phyloP scores from a whole-genome alignment of 2,797 vertebrate genomes.

The Limnodromus scolopaceus region DNA sequence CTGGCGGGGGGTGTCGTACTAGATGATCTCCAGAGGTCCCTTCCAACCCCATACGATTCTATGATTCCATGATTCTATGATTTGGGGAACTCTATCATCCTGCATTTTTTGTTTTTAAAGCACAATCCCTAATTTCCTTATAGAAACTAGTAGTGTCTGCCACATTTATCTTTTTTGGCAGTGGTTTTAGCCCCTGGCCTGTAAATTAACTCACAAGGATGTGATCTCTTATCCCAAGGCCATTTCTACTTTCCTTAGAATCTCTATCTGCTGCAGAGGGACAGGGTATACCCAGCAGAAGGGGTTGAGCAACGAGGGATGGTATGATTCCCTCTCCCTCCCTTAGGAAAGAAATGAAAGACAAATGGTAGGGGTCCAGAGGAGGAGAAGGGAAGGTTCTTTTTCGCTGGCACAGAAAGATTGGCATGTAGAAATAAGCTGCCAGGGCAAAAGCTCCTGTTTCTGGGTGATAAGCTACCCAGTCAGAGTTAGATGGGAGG shows the following conservation, averaged over 20 bases:
- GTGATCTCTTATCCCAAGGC: neutral
- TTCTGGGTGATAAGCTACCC: slow-evolving; percentile 75
- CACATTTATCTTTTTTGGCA: neutral
- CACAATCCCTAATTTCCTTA: neutral
- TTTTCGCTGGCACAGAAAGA: slow-evolving; percentile 31
- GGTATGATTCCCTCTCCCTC: neutral
- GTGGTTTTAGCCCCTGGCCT: neutral
- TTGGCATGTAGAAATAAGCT: slow-evolving; percentile 48
- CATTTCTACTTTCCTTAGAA: neutral
- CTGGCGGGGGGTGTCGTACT: too few relatives aligned
- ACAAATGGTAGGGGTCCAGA: neutral
- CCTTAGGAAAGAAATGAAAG: slow-evolving; percentile 20
- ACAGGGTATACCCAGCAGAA: slow-evolving; percentile 6
- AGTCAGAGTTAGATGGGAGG: slow-evolving; percentile 53
- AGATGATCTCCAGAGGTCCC: too few relatives aligned
- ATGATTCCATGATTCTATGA: too few relatives aligned
- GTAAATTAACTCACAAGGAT: neutral
- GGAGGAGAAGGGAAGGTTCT: neutral
- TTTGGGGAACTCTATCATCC: neutral
- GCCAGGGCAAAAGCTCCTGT: slow-evolving; percentile 67
- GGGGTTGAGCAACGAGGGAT: neutral
- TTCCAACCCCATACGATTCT: too few relatives aligned
- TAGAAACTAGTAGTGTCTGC: neutral
- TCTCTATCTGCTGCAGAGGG: neutral
- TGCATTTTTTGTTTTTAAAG: neutral